Evolutionary conservation across 2,888 invertebrate species (phyloP), one percentile per base, ranked within the genome.

Genomic region (Erebia ligea): DNA sequence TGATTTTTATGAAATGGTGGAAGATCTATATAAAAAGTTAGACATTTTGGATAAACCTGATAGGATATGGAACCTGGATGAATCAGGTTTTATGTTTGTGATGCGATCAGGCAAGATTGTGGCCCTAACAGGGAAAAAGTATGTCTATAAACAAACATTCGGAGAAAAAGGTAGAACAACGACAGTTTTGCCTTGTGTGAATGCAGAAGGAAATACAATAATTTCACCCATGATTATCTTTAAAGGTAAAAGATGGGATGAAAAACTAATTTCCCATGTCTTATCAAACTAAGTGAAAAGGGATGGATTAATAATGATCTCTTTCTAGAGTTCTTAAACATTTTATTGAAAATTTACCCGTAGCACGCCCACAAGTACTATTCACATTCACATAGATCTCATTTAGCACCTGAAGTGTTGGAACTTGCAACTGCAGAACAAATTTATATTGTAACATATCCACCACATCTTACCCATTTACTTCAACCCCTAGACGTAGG

Each of bases 1-100:
- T 25, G 4, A 25, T 25, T 25, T 25, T 25, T 25, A 25, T 25
- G 3, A 25, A 25, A 4, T 25, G 25, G 25, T 25, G 25, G 25
- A 25, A 25, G 25, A 25, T 25, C 25, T 25, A 25, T 25, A 25
- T 25, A 25, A 25, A n/a, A 25, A 25, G 25, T 25, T 25, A 25
- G 25, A 25, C 25, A 25, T 25, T 25, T 25, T 25, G 25, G 50
- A 50, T 50, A 50, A 50, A 50, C 50, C 50, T 50, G 50, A 50
- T 50, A 50, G 50, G 50, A 50, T 50, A 50, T 50, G 50, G n/a
- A 50, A 50, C 50, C 50, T 50, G 50, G 50, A 50, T 50, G n/a
- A 50, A 50, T 13, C 50, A 50, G 50, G 50, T 50, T 15, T 50
- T 50, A 50, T 50, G 50, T 50, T 50, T 50, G 50, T 50, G n/a